phyloP scores from a whole-genome alignment of 2,113 vertebrate species.

The Urocynchramus pylzowi region DNA sequence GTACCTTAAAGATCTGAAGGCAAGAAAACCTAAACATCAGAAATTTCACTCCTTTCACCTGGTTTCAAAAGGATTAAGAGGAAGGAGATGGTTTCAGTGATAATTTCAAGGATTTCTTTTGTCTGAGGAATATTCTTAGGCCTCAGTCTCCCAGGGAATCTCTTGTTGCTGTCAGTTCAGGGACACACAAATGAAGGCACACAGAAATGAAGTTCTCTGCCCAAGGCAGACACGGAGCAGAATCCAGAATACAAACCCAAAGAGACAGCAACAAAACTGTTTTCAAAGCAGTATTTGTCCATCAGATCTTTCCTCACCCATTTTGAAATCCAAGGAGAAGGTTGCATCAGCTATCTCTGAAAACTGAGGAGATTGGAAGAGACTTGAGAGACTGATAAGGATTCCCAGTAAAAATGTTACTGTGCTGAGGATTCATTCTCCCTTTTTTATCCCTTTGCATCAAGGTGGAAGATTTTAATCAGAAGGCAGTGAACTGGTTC shows the following conservation, averaged over 20 bases:
- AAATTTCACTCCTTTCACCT: background rate
- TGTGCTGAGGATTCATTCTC: background rate
- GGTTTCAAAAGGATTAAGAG: background rate
- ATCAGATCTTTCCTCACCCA: background rate
- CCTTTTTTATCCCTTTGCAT: background rate
- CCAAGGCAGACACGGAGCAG: constrained; percentile 42
- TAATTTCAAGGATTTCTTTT: background rate
- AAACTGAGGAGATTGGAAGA: background rate
- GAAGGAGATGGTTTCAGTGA: background rate
- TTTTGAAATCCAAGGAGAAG: background rate
- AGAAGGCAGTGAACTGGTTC: background rate
- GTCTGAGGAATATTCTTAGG: background rate
- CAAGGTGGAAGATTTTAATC: background rate
- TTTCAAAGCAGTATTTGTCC: background rate
- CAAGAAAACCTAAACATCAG: background rate
- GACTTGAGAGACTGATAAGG: background rate
- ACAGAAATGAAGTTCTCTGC: constrained; percentile 18
- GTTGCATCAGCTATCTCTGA: background rate
- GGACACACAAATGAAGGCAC: background rate
- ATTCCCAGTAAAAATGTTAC: background rate
- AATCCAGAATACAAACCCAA: background rate
- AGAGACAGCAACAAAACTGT: constrained; percentile 21
- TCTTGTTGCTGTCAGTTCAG: constrained; percentile 25
- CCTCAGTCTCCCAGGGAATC: background rate
- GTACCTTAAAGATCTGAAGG: background rate